These are phyloP conservation scores for Deroplatys truncata DNA, from an alignment of 2,888 invertebrate genomes.

Conservation along the genomic window DNA sequence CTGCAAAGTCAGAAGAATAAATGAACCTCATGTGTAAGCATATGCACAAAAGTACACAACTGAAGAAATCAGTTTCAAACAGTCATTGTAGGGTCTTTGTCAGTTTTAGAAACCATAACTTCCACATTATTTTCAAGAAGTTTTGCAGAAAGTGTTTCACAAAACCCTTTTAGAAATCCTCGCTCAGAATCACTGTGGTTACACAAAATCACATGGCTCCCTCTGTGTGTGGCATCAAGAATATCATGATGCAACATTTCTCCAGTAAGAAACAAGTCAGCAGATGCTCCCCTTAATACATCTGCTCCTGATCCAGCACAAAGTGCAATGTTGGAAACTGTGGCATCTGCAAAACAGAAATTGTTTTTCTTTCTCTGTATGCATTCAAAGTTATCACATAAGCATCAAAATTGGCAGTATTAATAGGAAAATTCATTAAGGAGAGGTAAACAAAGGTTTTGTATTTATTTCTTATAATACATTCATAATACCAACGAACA, in stretches of 20 bases:
- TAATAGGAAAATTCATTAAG: too few species aligned
- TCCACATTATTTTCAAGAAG: slow-evolving; percentile 50
- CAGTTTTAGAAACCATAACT: slow-evolving; percentile 65
- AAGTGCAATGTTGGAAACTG: slow-evolving; percentile 64
- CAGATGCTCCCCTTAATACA: slow-evolving; percentile 64
- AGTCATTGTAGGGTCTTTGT: slow-evolving; percentile 62
- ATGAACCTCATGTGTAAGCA: too few species aligned
- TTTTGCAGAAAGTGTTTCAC: slow-evolving; percentile 39
- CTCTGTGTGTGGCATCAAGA: slow-evolving; percentile 77
- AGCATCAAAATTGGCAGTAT: too few species aligned
- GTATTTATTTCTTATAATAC: too few species aligned
- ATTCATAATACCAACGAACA: too few species aligned
- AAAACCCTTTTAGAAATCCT: slow-evolving; percentile 69
- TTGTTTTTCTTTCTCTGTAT: neutral
- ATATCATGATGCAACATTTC: slow-evolving; percentile 96
- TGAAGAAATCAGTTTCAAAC: neutral
- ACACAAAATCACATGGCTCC: slow-evolving; percentile 76
- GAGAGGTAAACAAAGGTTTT: too few species aligned
- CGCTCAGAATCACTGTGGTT: slow-evolving; percentile 94
- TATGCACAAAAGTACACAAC: too few species aligned
- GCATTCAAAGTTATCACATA: too few species aligned
- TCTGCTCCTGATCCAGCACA: slow-evolving; percentile 89
- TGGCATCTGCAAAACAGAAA: slow-evolving; percentile 44
- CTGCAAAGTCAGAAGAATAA: too few species aligned
- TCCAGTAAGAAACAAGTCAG: slow-evolving; percentile 79